Conservation (phyloP, 2,797 vertebrate species). For the Scleropages formosus region DNA sequence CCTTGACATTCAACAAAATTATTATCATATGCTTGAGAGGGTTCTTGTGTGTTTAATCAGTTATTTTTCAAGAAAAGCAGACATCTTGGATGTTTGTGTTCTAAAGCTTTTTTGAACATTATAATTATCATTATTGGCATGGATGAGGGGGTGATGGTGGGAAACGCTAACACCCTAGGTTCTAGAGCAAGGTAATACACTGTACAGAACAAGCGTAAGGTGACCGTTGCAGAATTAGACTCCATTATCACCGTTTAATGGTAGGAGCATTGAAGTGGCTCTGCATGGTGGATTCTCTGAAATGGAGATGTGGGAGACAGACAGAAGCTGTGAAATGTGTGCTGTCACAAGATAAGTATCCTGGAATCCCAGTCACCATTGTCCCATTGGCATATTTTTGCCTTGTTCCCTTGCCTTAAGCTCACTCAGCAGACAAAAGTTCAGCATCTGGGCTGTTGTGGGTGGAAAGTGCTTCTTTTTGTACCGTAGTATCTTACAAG, state of each 20-base stretch:
- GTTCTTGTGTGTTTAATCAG: neutral
- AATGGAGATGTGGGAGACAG: neutral
- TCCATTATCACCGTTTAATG: slow-evolving; percentile 18
- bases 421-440: neutral
- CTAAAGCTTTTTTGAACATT: neutral
- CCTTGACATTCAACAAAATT: slow-evolving; percentile 14
- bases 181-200: neutral
- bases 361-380: too few species aligned
- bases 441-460: neutral
- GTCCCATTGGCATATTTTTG: neutral
- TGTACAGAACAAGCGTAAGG: slow-evolving; percentile 2
- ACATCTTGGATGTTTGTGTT: neutral
- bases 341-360: neutral
- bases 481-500: neutral
- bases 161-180: neutral
- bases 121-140: neutral
- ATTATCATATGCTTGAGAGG: slow-evolving; percentile 13
- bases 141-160: neutral
- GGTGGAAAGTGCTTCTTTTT: neutral
- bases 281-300: neutral
- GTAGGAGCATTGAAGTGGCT: too few species aligned
- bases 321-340: neutral
- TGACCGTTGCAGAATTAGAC: neutral
- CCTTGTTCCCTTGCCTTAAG: too few species aligned
- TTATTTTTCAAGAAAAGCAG: neutral